A percentile compares a stretch with the other conserved stretches of the same genome.
These are phyloP conservation scores for Planiliza haematocheilus DNA, from an alignment of 2,113 vertebrate genomes.

Conservation along the genomic window DNA sequence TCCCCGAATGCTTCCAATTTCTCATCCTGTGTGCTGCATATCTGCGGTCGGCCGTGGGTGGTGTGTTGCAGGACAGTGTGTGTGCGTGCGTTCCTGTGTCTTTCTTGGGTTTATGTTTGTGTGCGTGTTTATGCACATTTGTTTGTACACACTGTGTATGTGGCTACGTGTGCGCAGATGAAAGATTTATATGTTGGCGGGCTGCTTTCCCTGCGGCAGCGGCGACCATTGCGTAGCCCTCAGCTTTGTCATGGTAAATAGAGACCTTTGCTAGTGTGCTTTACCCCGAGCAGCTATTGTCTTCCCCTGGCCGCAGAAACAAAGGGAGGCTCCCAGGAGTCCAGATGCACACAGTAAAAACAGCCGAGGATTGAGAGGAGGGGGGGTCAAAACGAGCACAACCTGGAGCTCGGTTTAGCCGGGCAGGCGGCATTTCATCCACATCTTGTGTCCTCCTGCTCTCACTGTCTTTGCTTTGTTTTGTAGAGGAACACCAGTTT, in stretches of 20 bases:
- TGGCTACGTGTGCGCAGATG: slow-evolving; percentile 16
- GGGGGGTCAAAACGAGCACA: slow-evolving; percentile 23
- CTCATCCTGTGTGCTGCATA: slow-evolving; percentile 48
- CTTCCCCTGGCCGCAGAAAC: slow-evolving; percentile 47
- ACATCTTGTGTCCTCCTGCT: not conserved
- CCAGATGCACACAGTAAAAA: slow-evolving; percentile 61
- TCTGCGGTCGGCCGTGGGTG: slow-evolving; percentile 63
- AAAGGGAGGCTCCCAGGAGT: slow-evolving; percentile 45
- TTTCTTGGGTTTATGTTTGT: slow-evolving; percentile 20
- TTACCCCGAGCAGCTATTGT: slow-evolving; percentile 58
- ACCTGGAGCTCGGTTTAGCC: slow-evolving; percentile 39
- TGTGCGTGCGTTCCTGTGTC: slow-evolving; percentile 23
- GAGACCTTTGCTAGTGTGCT: slow-evolving; percentile 58
- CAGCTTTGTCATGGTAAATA: slow-evolving; percentile 77
- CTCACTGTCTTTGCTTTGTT: slow-evolving; percentile 1
- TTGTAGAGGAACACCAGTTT: slow-evolving; percentile 10
- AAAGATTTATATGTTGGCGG: slow-evolving; percentile 61
- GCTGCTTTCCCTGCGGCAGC: slow-evolving; percentile 51
- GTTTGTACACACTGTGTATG: slow-evolving; percentile 28
- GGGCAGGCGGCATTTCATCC: slow-evolving; percentile 29
- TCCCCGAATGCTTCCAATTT: slow-evolving; percentile 55
- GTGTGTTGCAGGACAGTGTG: slow-evolving; percentile 19
- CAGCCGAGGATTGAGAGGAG: slow-evolving; percentile 16
- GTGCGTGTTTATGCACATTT: slow-evolving; percentile 15
- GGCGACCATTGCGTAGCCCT: slow-evolving; percentile 64